Conservation (phyloP, 2,113 vertebrate species). For the Benitochromis conjunctus region DNA sequence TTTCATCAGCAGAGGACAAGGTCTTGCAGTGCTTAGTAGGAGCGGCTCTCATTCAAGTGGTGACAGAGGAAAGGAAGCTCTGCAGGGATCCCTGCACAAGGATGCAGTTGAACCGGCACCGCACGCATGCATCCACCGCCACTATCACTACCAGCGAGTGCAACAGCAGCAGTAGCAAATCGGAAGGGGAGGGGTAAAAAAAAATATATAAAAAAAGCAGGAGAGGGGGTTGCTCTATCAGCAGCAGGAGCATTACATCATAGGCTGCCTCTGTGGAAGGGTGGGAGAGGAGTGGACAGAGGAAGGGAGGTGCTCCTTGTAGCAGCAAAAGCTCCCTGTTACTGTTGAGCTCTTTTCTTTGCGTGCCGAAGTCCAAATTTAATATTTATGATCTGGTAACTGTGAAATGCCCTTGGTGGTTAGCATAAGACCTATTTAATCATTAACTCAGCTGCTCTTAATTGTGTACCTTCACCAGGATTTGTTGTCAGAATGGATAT, state of each 20-base stretch:
- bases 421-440: slow-evolving; percentile 22
- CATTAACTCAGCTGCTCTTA: slow-evolving; percentile 31
- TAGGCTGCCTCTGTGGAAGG: slow-evolving; percentile 67
- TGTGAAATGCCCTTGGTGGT: slow-evolving; percentile 35
- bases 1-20: slow-evolving; percentile 46
- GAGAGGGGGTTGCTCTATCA: slow-evolving; percentile 70
- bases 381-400: slow-evolving; percentile 56
- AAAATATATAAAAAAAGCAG: slow-evolving; percentile 18
- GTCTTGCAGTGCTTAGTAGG: slow-evolving; percentile 31
- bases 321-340: slow-evolving; percentile 46
- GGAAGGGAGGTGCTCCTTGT: slow-evolving; percentile 60
- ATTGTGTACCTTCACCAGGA: slow-evolving; percentile 18
- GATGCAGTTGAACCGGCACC: slow-evolving; percentile 65
- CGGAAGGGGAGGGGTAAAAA: slow-evolving; percentile 49
- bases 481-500: slow-evolving; percentile 40
- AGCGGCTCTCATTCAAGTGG: slow-evolving; percentile 34
- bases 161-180: slow-evolving; percentile 52
- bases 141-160: slow-evolving; percentile 53
- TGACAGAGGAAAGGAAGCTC: slow-evolving; percentile 58
- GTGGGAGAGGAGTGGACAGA: slow-evolving; percentile 59
- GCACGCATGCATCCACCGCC: slow-evolving; percentile 58
- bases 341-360: slow-evolving; percentile 29
- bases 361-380: slow-evolving; percentile 29
- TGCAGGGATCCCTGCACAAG: slow-evolving; percentile 69
- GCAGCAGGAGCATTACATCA: slow-evolving; percentile 78